These are phyloP conservation scores for Chrysaora quinquecirrha DNA, from an alignment of 30 jellyfish, hydroid and myxozoan genomes.

Conservation along the genomic window DNA sequence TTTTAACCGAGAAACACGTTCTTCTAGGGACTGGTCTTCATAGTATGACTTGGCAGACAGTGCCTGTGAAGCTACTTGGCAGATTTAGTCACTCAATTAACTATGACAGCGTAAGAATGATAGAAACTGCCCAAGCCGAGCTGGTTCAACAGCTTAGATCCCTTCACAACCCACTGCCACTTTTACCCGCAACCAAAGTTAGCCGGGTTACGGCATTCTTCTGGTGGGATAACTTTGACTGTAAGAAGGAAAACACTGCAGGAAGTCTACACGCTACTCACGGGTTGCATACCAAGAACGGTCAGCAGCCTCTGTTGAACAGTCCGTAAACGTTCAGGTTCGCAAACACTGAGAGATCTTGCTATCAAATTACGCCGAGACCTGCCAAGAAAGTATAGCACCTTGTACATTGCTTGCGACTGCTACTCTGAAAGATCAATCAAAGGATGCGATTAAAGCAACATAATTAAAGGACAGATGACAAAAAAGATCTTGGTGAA, in stretches of 20 bases:
- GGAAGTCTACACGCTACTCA: constrained; percentile 42
- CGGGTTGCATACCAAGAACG: constrained; percentile 47
- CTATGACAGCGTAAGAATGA: constrained; percentile 18
- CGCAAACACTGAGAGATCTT: no score
- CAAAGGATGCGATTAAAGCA: no score
- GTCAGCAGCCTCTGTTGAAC: constrained; percentile 20
- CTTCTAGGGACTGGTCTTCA: constrained; percentile 27
- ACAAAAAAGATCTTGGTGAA: no score
- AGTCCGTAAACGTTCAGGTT: not conserved
- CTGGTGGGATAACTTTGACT: constrained; percentile 5
- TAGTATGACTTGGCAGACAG: constrained; percentile 28
- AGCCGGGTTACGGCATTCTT: constrained; percentile 23
- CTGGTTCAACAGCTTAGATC: constrained; percentile 39
- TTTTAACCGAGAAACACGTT: constrained; percentile 27
- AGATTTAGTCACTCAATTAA: constrained; percentile 18
- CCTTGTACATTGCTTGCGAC: no score
- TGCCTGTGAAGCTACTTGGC: constrained; percentile 13
- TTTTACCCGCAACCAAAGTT: constrained; percentile 18
- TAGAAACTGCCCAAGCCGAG: constrained; percentile 60
- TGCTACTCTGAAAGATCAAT: no score
- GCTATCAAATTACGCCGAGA: no score
- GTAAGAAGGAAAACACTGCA: constrained; percentile 16
- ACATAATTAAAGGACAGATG: no score
- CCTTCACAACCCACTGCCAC: constrained; percentile 31
- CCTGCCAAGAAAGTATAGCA: no score